Conservation (phyloP, 2,888 invertebrate species). For the Tenodera sinensis region DNA sequence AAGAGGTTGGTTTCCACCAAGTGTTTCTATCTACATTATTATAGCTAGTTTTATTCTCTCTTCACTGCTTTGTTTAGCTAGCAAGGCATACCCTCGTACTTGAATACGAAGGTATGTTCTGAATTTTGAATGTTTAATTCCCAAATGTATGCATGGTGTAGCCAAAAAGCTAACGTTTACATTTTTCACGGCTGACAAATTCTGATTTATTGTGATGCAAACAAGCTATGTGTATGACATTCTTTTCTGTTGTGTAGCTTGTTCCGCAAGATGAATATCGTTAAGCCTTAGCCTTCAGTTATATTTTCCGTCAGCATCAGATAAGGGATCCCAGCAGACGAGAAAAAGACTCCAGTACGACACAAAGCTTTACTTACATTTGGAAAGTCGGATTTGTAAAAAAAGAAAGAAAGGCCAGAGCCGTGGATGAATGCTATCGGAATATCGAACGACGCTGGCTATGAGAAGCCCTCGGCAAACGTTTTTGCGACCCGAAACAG, state of each 20-base stretch:
- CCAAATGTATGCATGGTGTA: too few species aligned
- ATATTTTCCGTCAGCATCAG: neutral
- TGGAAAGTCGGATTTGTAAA: neutral
- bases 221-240: neutral
- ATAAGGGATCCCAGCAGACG: neutral
- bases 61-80: too few species aligned
- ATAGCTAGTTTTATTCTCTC: too few species aligned
- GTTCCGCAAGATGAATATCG: neutral
- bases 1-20: too few species aligned
- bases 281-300: neutral
- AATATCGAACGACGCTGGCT: neutral
- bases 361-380: neutral
- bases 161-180: too few species aligned
- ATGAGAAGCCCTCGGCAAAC: neutral
- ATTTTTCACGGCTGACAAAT: too few species aligned
- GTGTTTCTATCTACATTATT: too few species aligned
- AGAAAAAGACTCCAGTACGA: neutral
- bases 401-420: neutral
- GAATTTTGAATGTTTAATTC: too few species aligned
- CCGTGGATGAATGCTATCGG: neutral
- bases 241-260: neutral
- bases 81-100: too few species aligned
- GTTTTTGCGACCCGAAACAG: neutral
- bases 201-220: neutral
- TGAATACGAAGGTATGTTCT: too few species aligned